These are phyloP conservation scores for Endotricha flammealis DNA, from an alignment of 2,888 invertebrate genomes.

Conservation along the genomic window DNA sequence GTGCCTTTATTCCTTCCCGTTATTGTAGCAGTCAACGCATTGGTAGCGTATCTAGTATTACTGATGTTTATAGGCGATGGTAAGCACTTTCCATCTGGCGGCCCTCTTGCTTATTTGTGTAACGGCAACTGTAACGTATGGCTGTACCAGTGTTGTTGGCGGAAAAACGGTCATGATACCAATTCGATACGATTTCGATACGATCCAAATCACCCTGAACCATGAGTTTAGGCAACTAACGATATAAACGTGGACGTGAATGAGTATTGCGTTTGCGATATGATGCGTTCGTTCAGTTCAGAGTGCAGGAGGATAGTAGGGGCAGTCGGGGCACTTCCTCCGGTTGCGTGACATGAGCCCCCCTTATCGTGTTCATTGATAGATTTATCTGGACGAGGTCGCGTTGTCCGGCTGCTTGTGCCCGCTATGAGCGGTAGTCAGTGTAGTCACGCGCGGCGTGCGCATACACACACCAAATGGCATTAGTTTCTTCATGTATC, in stretches of 20 bases:
- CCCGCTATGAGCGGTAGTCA: neutral
- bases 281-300: conserved; percentile 37
- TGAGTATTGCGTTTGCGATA: conserved; percentile 36
- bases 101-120: too few species aligned
- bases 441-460: conserved; percentile 29
- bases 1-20: too few species aligned
- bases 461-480: neutral
- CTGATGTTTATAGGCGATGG: too few species aligned
- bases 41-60: too few species aligned
- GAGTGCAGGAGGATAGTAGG: conserved; percentile 47
- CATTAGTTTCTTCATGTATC: neutral
- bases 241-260: conserved; percentile 24
- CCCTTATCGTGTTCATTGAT: conserved; percentile 74
- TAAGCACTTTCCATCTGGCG: too few species aligned
- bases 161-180: too few species aligned
- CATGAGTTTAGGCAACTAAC: conserved; percentile 14
- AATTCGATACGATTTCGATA: too few species aligned
- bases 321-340: conserved; percentile 59
- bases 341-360: conserved; percentile 60
- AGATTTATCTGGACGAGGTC: conserved; percentile 74
- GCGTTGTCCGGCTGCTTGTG: conserved; percentile 30
- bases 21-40: too few species aligned
- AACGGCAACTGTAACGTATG: too few species aligned
- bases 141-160: too few species aligned
- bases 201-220: too few species aligned